Evolutionary conservation across 53 echinoderm and acorn worm genomes (phyloP).

Genomic region (Paelopatides confundens): DNA sequence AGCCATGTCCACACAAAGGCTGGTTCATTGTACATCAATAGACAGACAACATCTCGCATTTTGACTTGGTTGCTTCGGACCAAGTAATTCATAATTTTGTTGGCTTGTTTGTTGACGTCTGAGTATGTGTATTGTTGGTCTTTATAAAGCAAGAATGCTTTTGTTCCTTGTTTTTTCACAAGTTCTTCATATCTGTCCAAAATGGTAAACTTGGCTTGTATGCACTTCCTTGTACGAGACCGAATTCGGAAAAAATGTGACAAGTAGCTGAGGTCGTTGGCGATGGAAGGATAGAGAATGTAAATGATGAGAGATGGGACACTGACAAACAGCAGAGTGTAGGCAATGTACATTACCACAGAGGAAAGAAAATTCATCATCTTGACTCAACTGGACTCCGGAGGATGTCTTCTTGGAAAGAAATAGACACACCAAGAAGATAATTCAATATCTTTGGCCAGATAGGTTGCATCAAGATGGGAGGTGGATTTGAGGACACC

Average conservation of each 20-base stretch:
- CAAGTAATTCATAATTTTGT: conserved; percentile 47
- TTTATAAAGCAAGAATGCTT: conserved; percentile 68
- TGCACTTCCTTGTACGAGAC: background rate
- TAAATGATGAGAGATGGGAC: background rate
- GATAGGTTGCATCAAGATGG: too few species aligned
- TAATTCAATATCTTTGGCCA: too few species aligned
- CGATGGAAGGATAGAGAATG: background rate
- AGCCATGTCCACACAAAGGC: conserved; percentile 68
- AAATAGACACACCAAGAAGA: background rate
- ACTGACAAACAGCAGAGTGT: background rate
- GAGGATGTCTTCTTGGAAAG: background rate
- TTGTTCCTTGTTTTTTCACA: conserved; percentile 32
- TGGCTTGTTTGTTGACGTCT: conserved; percentile 72
- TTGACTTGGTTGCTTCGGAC: conserved; percentile 46
- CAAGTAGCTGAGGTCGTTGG: background rate
- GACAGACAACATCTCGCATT: conserved; percentile 63
- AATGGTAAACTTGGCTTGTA: background rate
- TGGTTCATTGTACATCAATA: conserved; percentile 90
- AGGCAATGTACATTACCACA: background rate
- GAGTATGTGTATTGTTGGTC: conserved; percentile 75
- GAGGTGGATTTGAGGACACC: too few species aligned
- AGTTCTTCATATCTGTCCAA: conserved; percentile 66
- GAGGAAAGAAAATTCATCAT: background rate
- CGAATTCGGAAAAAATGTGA: background rate
- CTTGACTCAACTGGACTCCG: background rate